Percentiles rank a stretch among this genome's conserved stretches.
Conservation (phyloP, 2,113 vertebrate species). For the Sinocyclocheilus rhinocerous region DNA sequence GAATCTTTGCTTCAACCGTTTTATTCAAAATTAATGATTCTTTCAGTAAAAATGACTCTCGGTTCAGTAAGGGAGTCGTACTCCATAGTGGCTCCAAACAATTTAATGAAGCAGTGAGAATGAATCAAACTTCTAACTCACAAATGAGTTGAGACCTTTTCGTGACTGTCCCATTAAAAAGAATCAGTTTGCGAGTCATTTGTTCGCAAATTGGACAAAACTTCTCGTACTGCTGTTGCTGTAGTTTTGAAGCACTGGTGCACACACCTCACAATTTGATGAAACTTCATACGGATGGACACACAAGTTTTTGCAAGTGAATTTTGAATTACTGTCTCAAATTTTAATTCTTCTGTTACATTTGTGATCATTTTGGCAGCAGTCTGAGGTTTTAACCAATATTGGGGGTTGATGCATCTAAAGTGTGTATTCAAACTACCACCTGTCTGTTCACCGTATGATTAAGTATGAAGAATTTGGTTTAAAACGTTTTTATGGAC, state of each 20-base stretch:
- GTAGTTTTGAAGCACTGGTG: background rate
- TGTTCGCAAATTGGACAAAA: background rate
- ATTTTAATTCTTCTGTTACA: background rate
- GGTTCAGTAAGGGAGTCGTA: background rate
- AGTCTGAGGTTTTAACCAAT: background rate
- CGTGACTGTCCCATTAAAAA: background rate
- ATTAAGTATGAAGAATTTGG: constrained; percentile 57
- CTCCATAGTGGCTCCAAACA: background rate
- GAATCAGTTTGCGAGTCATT: background rate
- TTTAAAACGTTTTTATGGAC: constrained; percentile 53
- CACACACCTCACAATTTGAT: background rate
- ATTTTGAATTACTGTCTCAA: background rate
- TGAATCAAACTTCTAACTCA: background rate
- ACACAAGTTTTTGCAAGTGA: background rate
- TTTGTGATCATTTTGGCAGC: background rate
- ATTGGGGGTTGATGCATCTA: background rate
- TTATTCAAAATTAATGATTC: background rate
- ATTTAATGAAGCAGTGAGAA: background rate
- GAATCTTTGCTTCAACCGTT: background rate
- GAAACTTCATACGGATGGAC: background rate
- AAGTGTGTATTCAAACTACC: background rate
- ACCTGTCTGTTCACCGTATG: constrained; percentile 7
- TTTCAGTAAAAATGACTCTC: background rate
- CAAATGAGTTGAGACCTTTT: background rate
- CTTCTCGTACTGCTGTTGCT: background rate